Evolutionary conservation across 1,140 invertebrate genomes (phyloP).

Genomic region (Drosophila mayri): DNA sequence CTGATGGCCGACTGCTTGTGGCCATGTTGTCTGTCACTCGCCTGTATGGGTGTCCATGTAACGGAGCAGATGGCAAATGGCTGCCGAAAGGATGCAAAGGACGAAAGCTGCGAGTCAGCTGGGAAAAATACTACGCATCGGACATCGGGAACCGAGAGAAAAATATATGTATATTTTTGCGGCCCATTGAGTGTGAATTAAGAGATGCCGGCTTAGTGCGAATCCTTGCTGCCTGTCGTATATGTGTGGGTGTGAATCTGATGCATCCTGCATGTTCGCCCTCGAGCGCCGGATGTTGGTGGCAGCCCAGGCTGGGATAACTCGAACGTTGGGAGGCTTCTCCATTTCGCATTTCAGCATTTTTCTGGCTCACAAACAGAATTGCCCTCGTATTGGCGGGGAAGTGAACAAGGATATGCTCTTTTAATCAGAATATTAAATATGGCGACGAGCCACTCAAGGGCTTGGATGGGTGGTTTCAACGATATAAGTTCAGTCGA

Average conservation of each 20-base stretch:
- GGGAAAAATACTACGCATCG: conserved; percentile 67
- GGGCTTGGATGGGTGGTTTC: not conserved
- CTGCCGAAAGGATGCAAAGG: conserved; percentile 49
- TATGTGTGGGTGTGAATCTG: conserved; percentile 14
- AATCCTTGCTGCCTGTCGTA: conserved; percentile 26
- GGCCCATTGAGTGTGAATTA: conserved; percentile 69
- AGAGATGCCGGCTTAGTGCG: conserved; percentile 63
- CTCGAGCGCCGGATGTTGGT: conserved; percentile 21
- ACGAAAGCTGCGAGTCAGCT: conserved; percentile 59
- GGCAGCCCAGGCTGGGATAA: conserved; percentile 8
- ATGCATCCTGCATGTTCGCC: conserved; percentile 14
- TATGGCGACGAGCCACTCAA: conserved; percentile 5
- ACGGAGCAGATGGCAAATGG: not conserved
- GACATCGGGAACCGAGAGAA: conserved; percentile 16
- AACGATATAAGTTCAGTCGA: not conserved
- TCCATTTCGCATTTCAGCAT: conserved; percentile 18
- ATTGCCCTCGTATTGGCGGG: conserved; percentile 14
- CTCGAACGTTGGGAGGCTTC: not conserved
- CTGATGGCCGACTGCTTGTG: conserved; percentile 33
- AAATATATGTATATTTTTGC: conserved; percentile 31
- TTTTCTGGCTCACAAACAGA: conserved; percentile 16
- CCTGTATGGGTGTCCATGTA: conserved; percentile 4
- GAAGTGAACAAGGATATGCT: conserved; percentile 8
- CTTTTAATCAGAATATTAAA: conserved; percentile 38
- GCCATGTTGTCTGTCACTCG: conserved; percentile 35